Evolutionary conservation across 2,888 invertebrate genomes (phyloP), one percentile per base, ranked within the genome.

Genomic region (Poecilus cupreus): DNA sequence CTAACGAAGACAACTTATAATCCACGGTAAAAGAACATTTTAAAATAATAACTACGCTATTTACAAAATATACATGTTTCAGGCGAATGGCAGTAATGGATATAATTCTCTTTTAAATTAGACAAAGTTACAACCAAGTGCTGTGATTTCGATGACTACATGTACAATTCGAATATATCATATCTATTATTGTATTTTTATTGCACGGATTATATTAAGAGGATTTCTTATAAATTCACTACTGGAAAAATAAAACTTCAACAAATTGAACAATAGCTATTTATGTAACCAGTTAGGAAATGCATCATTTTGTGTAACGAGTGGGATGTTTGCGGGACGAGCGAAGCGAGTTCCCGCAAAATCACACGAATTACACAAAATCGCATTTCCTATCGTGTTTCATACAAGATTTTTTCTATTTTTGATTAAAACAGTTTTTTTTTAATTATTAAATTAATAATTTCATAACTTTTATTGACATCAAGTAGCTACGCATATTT

Each of bases 71-170:
- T 54, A 72, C 68, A 72, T 74, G 51, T 82, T 76, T 60, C 68
- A 64, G 81, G 46, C 68, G 75, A 83, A 83, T 83, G 83, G 83
- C 83, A 83, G 83, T 83, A 83, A 78, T 54, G 57, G 43, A n/a
- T 70, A 46, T 72, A 43, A 49, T 46, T 46, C 24, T 72, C n/a
- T 72, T 72, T 43, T 10, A 72, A 70, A 70, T 70, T 1, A 70
- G 10, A 70, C 43, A 70, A 70, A 70, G 37, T 37, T 43, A 37
- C 43, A 39, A 72, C 49, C 72, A 49, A 72, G 24, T 72, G 72
- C 72, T 24, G 64, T 32, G 37, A 60, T 37, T 68, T 68, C 64
- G 64, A 68, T 68, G 64, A 60, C 64, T 68, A 60, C 60, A 60
- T 26, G 60, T 60, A 60, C 60, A 26, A 26, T 60, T 60, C 24